phyloP scores from a whole-genome alignment of 2,797 vertebrate genomes.

The Harpagifer antarcticus region DNA sequence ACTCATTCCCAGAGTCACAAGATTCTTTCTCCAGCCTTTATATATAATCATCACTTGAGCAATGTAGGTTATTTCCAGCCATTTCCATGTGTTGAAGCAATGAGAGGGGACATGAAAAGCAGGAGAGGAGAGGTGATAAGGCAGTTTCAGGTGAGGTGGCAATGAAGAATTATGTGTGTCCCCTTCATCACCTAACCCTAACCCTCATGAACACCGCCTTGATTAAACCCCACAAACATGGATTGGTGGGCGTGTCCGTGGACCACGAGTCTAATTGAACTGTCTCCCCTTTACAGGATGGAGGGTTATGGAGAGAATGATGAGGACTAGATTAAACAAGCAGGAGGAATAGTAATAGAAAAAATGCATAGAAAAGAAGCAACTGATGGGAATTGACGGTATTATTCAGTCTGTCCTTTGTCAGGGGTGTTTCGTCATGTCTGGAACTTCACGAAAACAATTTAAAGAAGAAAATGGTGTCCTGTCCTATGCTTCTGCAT shows the following conservation, averaged over 20 bases:
- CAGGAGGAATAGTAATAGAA: conserved; percentile 39
- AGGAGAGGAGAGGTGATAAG: conserved; percentile 23
- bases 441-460: not conserved
- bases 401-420: conserved; percentile 26
- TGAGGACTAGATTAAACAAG: conserved; percentile 58
- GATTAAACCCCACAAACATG: conserved; percentile 80
- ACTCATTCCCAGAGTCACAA: conserved; percentile 13
- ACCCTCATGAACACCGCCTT: conserved; percentile 36
- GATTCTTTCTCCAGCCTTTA: not conserved
- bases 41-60: conserved; percentile 23
- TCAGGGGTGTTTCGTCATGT: conserved; percentile 12
- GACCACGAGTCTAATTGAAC: conserved; percentile 82
- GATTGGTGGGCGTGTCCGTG: conserved; percentile 76
- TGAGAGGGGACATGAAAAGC: conserved; percentile 1
- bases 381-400: conserved; percentile 6
- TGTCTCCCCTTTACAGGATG: conserved; percentile 57
- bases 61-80: conserved; percentile 6
- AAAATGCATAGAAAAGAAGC: conserved; percentile 14
- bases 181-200: conserved; percentile 43
- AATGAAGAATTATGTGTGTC: conserved; percentile 57
- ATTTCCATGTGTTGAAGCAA: not conserved
- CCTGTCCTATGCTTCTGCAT: not conserved
- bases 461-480: not conserved
- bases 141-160: conserved; percentile 28
- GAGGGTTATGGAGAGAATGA: conserved; percentile 53